Conservation (phyloP, 2,888 invertebrate species). For the Silvanus unidentatus region DNA sequence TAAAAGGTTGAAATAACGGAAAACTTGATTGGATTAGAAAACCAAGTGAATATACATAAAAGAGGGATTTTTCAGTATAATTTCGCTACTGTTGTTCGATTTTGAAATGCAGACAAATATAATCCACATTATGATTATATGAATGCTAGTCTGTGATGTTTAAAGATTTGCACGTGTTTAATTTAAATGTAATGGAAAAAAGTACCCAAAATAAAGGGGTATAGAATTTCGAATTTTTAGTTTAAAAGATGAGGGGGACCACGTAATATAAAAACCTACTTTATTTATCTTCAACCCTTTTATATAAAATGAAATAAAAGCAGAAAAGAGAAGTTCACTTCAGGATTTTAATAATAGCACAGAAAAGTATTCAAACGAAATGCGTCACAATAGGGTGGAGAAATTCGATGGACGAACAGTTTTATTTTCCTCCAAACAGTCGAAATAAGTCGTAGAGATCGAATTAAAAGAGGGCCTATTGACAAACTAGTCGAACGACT, state of each 20-base stretch:
- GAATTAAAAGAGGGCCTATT: neutral
- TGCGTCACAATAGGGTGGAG: neutral
- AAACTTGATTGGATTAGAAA: too few species aligned
- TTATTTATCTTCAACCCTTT: slow-evolving; percentile 36
- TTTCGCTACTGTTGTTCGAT: too few species aligned
- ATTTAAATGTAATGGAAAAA: slow-evolving; percentile 34
- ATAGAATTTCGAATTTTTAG: slow-evolving; percentile 35
- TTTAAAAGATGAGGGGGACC: slow-evolving; percentile 17
- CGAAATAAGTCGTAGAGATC: neutral
- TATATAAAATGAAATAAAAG: slow-evolving; percentile 17
- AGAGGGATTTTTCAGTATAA: too few species aligned
- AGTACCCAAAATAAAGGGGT: slow-evolving; percentile 40
- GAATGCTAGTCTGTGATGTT: neutral
- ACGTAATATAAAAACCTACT: slow-evolving; percentile 29
- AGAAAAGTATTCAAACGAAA: neutral
- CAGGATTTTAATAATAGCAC: slow-evolving; percentile 4
- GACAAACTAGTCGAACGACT: neutral
- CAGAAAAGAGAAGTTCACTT: neutral
- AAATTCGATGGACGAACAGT: neutral
- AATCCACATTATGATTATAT: too few species aligned
- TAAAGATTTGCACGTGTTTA: slow-evolving; percentile 29
- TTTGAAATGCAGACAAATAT: too few species aligned
- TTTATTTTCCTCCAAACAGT: slow-evolving; percentile 1
- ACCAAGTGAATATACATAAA: too few species aligned
- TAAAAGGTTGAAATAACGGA: too few species aligned